Percentiles rank a stretch among this genome's conserved stretches.
phyloP scores from a whole-genome alignment of 2,888 invertebrate genomes.

The Parochlus steinenii region DNA sequence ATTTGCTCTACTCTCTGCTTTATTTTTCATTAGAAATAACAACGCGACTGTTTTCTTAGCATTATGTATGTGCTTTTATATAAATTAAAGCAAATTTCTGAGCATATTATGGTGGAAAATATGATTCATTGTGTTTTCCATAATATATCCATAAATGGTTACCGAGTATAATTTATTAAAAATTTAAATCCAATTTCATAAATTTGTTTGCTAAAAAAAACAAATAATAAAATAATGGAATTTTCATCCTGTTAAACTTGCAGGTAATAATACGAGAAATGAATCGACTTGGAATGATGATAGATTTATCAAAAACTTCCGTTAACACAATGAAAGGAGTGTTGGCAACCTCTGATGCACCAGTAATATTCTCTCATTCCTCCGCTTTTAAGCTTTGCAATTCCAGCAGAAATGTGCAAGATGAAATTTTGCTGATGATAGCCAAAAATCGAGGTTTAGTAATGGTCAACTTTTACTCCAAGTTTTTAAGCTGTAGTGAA shows the following conservation, averaged over 20 bases:
- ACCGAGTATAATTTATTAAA: too few species aligned
- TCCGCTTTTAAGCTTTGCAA: conserved; percentile 67
- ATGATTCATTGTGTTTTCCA: too few species aligned
- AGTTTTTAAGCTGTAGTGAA: conserved; percentile 57
- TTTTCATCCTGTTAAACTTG: conserved; percentile 18
- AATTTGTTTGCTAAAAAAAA: too few species aligned
- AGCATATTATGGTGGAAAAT: too few species aligned
- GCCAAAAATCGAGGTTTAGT: conserved; percentile 66
- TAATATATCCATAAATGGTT: too few species aligned
- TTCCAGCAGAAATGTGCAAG: conserved; percentile 65
- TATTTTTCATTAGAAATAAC: too few species aligned
- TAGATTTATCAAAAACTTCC: conserved; percentile 70
- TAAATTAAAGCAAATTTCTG: too few species aligned
- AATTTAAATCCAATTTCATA: too few species aligned
- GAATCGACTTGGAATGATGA: conserved; percentile 79
- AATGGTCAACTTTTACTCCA: conserved; percentile 75
- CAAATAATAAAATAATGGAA: too few species aligned
- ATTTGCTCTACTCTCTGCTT: too few species aligned
- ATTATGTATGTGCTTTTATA: too few species aligned
- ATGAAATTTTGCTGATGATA: conserved; percentile 52
- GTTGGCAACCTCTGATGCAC: conserved; percentile 57
- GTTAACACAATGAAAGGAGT: conserved; percentile 66
- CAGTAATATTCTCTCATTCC: conserved; percentile 75
- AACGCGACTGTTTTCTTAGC: too few species aligned
- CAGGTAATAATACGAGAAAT: conserved; percentile 70